phyloP scores from a whole-genome alignment of 2,888 invertebrate genomes.

The Chymomyza amoena region DNA sequence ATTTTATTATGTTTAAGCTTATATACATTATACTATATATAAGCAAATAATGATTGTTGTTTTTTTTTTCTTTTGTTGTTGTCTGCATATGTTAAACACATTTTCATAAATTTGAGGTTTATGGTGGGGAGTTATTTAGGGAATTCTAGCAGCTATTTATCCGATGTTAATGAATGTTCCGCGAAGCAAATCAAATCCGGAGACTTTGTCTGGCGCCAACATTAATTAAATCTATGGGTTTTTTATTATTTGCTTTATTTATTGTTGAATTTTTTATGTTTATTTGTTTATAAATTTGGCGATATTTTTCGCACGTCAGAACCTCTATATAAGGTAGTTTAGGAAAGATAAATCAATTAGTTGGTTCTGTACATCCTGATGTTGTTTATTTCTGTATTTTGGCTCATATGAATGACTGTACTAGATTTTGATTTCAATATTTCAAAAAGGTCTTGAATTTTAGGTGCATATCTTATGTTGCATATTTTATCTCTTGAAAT shows the following conservation, averaged over 20 bases:
- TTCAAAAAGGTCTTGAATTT: no score
- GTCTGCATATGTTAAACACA: slow-evolving; percentile 11
- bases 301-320: neutral
- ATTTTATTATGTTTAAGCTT: neutral
- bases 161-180: neutral
- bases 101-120: neutral
- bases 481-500: no score
- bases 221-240: neutral
- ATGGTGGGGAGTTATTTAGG: neutral
- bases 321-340: neutral
- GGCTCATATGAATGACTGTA: no score
- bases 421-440: no score
- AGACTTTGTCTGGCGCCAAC: neutral
- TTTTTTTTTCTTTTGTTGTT: no score
- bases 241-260: neutral
- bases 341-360: no score
- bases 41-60: neutral
- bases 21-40: neutral
- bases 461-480: no score
- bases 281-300: neutral
- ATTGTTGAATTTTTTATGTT: neutral
- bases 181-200: neutral
- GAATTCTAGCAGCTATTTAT: neutral
- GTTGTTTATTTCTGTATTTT: no score
- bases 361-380: no score